Conservation (phyloP, 2,888 invertebrate genomes). For the Deilephila porcellus region DNA sequence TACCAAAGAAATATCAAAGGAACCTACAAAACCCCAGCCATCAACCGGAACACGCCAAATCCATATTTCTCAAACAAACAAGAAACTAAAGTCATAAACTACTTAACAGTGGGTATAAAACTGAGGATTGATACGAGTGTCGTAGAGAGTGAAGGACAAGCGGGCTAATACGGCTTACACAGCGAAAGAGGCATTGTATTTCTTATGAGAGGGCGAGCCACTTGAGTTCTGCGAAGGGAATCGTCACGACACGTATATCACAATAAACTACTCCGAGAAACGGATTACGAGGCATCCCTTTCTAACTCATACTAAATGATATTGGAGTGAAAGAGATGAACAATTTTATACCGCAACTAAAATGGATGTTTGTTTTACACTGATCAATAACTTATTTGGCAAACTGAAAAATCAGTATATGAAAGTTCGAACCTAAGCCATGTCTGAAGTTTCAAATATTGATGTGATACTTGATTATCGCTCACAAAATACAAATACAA, state of each 20-base stretch:
- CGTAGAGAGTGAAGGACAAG: background rate
- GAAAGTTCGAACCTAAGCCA: background rate
- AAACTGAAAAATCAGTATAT: background rate
- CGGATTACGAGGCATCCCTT: background rate
- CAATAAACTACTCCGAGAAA: background rate
- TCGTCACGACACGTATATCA: background rate
- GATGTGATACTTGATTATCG: too few species aligned
- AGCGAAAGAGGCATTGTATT: background rate
- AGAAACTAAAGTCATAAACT: background rate
- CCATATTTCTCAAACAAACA: background rate
- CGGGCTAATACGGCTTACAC: constrained; percentile 9
- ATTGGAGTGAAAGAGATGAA: background rate
- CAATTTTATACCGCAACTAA: too few species aligned
- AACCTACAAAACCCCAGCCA: too few species aligned
- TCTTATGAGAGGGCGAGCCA: background rate
- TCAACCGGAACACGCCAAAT: too few species aligned
- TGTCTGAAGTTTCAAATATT: too few species aligned
- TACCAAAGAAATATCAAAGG: too few species aligned
- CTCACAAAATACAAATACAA: too few species aligned
- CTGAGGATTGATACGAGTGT: background rate
- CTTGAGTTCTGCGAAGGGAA: constrained; percentile 11
- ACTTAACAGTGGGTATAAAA: background rate
- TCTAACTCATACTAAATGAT: background rate
- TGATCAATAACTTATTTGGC: background rate
- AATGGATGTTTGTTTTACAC: background rate